Evolutionary conservation across 2,797 vertebrate species (phyloP), one percentile per base, ranked within the genome.

Genomic region (Poeciliopsis turneri): DNA sequence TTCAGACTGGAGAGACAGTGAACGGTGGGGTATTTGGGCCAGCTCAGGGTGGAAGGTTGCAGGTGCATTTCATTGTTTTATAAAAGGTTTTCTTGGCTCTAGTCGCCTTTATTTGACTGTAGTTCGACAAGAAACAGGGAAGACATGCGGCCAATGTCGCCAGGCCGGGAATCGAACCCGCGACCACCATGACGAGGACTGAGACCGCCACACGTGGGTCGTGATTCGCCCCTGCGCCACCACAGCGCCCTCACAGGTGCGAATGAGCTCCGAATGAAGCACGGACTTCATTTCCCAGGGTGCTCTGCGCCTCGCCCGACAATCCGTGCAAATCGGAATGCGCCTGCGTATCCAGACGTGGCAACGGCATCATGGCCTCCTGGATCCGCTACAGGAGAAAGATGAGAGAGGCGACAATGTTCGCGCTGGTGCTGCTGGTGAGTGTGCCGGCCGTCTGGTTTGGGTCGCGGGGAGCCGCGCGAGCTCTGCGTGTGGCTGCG

Each of bases 321-420:
- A 79, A 78, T 83, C 89, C 45, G 69, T 89, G 87, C 88, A 81
- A 89, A 79, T 73, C 23, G 53, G 46, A 92, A 6, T 94, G 95
- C 96, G 96, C 95, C 6, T 95, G 96, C 95, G 96, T 91, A 92
- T 73, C 94, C 92, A 95, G 95, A 96, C 95, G 96, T 96, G 95
- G 96, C 96, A 96, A 91, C 95, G 92, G 95, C 94, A 96, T 96
- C 95, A 96, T 96, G 96, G 95, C 95, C 94, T 95, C 94, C 92
- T 90, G 94, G 94, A 95, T 72, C 66, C 68, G 86, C 87, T 79
- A 61, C 94, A 86, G 93, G 92, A 95, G 93, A 91, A 89, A 87
- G 87, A 90, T 87, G 93, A 93, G 90, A 87, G 94, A 83, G 87
- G 84, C 86, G 84, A 95, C 90, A 90, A 96, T 96, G 94, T 91